Conservation (phyloP, 2,797 vertebrate species). For the Leuciscus waleckii region DNA sequence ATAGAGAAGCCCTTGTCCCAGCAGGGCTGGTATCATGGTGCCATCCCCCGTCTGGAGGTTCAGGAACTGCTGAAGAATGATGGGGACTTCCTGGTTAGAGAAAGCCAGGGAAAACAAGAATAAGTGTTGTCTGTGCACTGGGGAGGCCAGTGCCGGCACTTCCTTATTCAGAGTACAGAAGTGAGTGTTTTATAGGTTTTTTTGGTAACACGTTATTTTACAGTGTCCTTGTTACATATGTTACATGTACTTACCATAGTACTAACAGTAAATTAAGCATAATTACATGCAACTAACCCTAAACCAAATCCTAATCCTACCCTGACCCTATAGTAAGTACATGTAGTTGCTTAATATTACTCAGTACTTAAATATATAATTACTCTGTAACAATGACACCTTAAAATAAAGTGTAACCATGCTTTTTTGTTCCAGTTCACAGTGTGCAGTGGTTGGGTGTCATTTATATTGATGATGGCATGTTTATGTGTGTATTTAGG, state of each 20-base stretch:
- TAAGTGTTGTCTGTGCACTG: conserved; percentile 91
- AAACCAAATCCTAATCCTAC: too few relatives aligned
- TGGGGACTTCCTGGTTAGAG: conserved; percentile 90
- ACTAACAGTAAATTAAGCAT: too few relatives aligned
- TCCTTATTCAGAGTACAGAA: conserved; percentile 88
- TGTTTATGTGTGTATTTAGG: conserved; percentile 71
- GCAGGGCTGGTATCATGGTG: conserved; percentile 96
- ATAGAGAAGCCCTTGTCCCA: conserved; percentile 87
- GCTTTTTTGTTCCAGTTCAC: neutral
- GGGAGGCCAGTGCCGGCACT: conserved; percentile 87
- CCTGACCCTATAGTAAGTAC: too few relatives aligned
- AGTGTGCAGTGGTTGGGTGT: neutral
- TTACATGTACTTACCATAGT: too few relatives aligned
- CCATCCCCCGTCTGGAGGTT: conserved; percentile 88
- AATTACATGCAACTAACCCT: too few relatives aligned
- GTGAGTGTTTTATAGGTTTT: conserved; percentile 76
- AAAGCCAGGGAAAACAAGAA: conserved; percentile 95
- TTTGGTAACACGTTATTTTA: neutral
- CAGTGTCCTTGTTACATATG: too few relatives aligned
- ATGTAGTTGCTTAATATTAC: too few relatives aligned
- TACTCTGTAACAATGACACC: too few relatives aligned
- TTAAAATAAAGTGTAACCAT: too few relatives aligned
- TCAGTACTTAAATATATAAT: too few relatives aligned
- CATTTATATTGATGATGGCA: neutral
- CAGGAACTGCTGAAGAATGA: conserved; percentile 83